Conservation (phyloP, 2,113 vertebrate species). For the Paratilapia polleni region DNA sequence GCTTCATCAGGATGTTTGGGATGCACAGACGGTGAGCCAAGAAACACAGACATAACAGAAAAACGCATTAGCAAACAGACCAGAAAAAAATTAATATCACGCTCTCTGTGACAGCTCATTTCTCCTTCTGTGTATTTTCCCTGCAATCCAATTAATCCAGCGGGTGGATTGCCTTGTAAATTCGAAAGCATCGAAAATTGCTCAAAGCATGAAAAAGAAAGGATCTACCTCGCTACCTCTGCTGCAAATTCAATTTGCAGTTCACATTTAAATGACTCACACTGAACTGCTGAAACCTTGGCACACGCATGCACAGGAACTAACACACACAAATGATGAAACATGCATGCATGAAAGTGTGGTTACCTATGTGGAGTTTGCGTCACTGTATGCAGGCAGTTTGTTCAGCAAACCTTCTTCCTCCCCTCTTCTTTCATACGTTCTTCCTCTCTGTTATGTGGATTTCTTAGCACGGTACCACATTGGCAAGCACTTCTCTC, state of each 20-base stretch:
- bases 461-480: conserved; percentile 24
- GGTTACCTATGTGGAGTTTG: conserved; percentile 60
- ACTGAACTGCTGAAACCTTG: neutral
- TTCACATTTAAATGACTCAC: neutral
- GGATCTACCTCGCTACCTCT: neutral
- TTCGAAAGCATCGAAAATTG: neutral
- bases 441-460: conserved; percentile 43
- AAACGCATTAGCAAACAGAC: neutral
- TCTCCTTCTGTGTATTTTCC: neutral
- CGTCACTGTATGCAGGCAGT: conserved; percentile 32
- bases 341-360: conserved; percentile 2
- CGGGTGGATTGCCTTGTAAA: neutral
- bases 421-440: conserved; percentile 29
- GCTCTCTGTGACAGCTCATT: conserved; percentile 11
- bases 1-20: conserved; percentile 20
- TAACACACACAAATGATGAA: neutral
- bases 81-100: neutral
- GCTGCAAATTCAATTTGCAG: neutral
- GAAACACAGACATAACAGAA: conserved; percentile 8
- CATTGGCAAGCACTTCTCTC: conserved; percentile 32
- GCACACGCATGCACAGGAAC: neutral
- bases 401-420: conserved; percentile 26
- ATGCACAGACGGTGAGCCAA: neutral
- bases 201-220: neutral
- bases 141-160: neutral